Evolutionary conservation across 1,140 invertebrate species (phyloP).

Genomic region (Caerostris extrusa): DNA sequence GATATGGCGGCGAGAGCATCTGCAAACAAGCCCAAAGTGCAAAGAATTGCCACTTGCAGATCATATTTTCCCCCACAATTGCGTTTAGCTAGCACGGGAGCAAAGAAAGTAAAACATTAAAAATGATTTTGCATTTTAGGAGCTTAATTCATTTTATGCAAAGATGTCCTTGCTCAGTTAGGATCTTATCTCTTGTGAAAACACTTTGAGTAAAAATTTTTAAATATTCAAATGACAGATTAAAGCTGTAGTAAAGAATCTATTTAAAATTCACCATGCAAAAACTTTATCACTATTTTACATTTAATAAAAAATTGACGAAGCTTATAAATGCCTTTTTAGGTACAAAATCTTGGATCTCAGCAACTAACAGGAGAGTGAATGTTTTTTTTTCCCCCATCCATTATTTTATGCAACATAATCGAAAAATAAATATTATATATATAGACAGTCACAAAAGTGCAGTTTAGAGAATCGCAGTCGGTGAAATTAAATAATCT

Average conservation of each 20-base stretch:
- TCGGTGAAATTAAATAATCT: too few relatives aligned
- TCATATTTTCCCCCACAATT: neutral
- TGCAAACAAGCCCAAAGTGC: slow-evolving; percentile 35
- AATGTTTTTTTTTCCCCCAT: too few relatives aligned
- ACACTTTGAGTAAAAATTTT: neutral
- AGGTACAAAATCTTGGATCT: too few relatives aligned
- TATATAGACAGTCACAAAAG: too few relatives aligned
- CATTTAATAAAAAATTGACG: too few relatives aligned
- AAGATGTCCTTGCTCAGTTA: neutral
- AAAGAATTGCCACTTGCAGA: slow-evolving; percentile 26
- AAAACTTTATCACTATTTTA: neutral
- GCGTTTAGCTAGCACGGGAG: neutral
- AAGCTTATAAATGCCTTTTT: too few relatives aligned
- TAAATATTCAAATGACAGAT: neutral
- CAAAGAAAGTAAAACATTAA: neutral
- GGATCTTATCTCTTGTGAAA: neutral
- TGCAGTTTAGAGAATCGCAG: too few relatives aligned
- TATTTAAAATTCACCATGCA: neutral
- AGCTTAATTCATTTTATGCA: neutral
- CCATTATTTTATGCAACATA: too few relatives aligned
- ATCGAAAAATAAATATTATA: too few relatives aligned
- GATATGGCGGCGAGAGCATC: slow-evolving; percentile 21
- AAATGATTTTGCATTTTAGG: neutral
- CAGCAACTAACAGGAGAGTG: too few relatives aligned
- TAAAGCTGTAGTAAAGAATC: neutral